These are phyloP conservation scores for Nomada goodeniana DNA, from an alignment of 2,888 invertebrate species.

Conservation along the genomic window DNA sequence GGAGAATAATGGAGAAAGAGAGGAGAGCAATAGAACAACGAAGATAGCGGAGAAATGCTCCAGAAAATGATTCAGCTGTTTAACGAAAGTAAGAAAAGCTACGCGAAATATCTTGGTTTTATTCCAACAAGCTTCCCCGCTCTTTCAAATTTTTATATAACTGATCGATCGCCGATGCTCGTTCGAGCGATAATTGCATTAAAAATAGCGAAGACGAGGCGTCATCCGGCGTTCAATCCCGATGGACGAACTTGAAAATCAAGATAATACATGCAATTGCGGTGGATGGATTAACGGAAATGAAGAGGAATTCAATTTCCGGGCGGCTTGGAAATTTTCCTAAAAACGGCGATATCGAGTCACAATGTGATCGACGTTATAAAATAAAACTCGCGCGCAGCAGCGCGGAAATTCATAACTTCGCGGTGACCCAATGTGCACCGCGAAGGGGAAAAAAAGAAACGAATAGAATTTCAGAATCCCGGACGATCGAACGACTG, in stretches of 20 bases:
- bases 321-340: conserved; percentile 32
- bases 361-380: neutral
- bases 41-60: neutral
- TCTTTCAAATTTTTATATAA: conserved; percentile 9
- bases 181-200: conserved; percentile 8
- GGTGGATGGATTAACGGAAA: conserved; percentile 57
- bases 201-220: conserved; percentile 23
- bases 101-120: neutral
- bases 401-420: no score
- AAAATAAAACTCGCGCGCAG: neutral
- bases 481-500: no score
- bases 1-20: no score
- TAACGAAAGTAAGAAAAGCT: neutral
- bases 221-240: conserved; percentile 39
- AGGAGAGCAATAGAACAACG: neutral
- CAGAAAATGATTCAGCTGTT: neutral
- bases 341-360: conserved; percentile 40
- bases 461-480: no score
- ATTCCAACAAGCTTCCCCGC: neutral
- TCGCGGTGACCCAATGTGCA: no score
- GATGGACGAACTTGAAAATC: conserved; percentile 54
- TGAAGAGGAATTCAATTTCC: conserved; percentile 60
- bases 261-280: conserved; percentile 55
- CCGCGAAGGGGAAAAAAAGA: no score
- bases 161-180: neutral